phyloP scores from a whole-genome alignment of 2,888 invertebrate species.

The Drosophila leonis region DNA sequence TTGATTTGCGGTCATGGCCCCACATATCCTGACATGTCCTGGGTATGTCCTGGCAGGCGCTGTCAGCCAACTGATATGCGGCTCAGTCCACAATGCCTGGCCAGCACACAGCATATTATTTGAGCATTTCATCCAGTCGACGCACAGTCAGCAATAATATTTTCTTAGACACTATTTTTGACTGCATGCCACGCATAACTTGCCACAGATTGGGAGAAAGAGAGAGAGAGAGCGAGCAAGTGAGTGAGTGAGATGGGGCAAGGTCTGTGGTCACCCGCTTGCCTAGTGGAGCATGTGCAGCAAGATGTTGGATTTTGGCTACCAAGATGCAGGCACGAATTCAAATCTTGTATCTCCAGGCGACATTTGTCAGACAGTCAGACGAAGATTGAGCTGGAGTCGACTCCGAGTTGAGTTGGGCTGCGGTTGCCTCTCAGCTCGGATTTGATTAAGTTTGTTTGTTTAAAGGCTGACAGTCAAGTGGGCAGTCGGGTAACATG shows the following conservation, averaged over 20 bases:
- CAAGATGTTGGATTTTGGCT: conserved; percentile 30
- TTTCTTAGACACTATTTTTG: conserved; percentile 66
- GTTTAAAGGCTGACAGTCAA: conserved; percentile 37
- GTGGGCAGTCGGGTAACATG: conserved; percentile 30
- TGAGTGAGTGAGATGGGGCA: background rate
- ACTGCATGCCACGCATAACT: conserved; percentile 63
- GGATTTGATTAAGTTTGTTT: conserved; percentile 70
- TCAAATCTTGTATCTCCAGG: conserved; percentile 49
- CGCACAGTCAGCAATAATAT: conserved; percentile 76
- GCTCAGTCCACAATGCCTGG: conserved; percentile 46
- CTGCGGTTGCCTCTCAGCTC: conserved; percentile 63
- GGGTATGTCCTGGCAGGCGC: conserved; percentile 63
- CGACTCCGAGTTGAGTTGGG: conserved; percentile 44
- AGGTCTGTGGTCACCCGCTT: conserved; percentile 59
- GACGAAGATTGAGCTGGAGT: conserved; percentile 25
- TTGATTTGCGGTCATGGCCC: conserved; percentile 73
- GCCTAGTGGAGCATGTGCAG: conserved; percentile 48
- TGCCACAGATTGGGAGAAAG: conserved; percentile 30
- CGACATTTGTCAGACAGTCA: conserved; percentile 68
- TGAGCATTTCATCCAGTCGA: conserved; percentile 52
- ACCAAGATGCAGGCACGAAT: conserved; percentile 56
- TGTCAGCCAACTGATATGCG: conserved; percentile 82
- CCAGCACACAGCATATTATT: conserved; percentile 30
- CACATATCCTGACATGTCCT: conserved; percentile 46
- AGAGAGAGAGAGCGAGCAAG: background rate